phyloP scores from a whole-genome alignment of 2,888 invertebrate genomes.

The Bruchidius siliquastri region DNA sequence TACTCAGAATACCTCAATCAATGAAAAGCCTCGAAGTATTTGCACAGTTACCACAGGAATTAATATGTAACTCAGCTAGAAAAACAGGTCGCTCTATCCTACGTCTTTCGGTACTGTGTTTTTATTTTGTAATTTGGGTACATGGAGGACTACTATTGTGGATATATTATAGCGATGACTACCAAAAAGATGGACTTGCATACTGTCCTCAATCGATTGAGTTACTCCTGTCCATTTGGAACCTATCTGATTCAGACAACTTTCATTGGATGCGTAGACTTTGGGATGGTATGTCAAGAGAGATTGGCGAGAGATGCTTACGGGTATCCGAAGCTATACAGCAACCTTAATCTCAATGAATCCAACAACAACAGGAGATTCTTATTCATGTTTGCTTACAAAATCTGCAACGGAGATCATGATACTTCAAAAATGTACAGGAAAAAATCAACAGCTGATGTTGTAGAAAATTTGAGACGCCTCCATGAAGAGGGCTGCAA shows the following conservation, averaged over 20 bases:
- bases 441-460: slow-evolving; percentile 29
- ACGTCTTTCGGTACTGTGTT: neutral
- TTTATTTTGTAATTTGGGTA: neutral
- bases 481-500: slow-evolving; percentile 43
- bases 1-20: slow-evolving; percentile 33
- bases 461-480: slow-evolving; percentile 40
- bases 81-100: slow-evolving; percentile 18
- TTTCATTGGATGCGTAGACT: neutral
- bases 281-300: slow-evolving; percentile 40
- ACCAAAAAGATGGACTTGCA: neutral
- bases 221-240: neutral
- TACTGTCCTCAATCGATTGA: neutral
- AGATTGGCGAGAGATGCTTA: slow-evolving; percentile 36
- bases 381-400: slow-evolving; percentile 36
- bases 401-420: slow-evolving; percentile 37
- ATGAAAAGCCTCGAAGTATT: slow-evolving; percentile 34
- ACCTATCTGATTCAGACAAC: neutral
- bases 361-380: slow-evolving; percentile 37
- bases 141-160: neutral
- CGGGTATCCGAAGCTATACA: slow-evolving; percentile 39
- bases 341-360: slow-evolving; percentile 36
- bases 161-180: neutral
- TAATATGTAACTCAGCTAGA: slow-evolving; percentile 38
- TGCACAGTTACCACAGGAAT: slow-evolving; percentile 30
- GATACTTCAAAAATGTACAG: slow-evolving; percentile 16